These are phyloP conservation scores for Drosophila mercatorum DNA, from an alignment of 2,888 invertebrate species.

Conservation along the genomic window DNA sequence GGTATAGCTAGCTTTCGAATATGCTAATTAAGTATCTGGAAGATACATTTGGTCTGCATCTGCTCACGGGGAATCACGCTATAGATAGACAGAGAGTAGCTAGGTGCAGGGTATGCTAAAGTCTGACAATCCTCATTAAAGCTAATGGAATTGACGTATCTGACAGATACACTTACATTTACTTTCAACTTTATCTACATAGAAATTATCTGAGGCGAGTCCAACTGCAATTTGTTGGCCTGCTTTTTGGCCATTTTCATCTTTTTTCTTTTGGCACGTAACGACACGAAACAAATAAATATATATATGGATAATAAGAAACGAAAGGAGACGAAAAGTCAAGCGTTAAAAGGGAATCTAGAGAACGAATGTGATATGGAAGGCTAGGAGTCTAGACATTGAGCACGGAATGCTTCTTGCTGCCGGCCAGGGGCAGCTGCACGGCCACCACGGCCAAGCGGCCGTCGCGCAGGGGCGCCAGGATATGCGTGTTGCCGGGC, in stretches of 20 bases:
- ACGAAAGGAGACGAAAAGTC: conserved; percentile 7
- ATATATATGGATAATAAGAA: conserved; percentile 17
- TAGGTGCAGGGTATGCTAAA: not conserved
- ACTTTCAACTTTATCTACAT: conserved; percentile 9
- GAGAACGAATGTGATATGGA: conserved; percentile 5
- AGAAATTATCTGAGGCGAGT: conserved; percentile 24
- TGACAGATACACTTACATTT: conserved; percentile 22
- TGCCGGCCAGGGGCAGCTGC: conserved; percentile 80
- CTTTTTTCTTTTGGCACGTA: conserved; percentile 44
- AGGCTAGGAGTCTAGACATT: conserved; percentile 76
- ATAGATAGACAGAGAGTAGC: not conserved
- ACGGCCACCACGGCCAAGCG: conserved; percentile 85
- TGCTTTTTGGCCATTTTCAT: conserved; percentile 8
- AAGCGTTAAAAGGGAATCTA: not conserved
- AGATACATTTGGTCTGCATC: conserved; percentile 12
- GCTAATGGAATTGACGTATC: conserved; percentile 21
- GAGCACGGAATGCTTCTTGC: conserved; percentile 84
- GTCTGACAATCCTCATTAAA: not conserved
- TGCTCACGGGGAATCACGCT: not conserved
- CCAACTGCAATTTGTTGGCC: conserved; percentile 18
- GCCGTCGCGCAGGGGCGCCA: conserved; percentile 87
- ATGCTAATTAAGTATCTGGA: conserved; percentile 19
- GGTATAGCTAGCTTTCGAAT: not conserved
- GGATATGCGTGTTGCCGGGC: conserved; percentile 86
- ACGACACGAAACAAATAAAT: conserved; percentile 24